phyloP scores from a whole-genome alignment of 2,113 vertebrate genomes.

The Alces alces region DNA sequence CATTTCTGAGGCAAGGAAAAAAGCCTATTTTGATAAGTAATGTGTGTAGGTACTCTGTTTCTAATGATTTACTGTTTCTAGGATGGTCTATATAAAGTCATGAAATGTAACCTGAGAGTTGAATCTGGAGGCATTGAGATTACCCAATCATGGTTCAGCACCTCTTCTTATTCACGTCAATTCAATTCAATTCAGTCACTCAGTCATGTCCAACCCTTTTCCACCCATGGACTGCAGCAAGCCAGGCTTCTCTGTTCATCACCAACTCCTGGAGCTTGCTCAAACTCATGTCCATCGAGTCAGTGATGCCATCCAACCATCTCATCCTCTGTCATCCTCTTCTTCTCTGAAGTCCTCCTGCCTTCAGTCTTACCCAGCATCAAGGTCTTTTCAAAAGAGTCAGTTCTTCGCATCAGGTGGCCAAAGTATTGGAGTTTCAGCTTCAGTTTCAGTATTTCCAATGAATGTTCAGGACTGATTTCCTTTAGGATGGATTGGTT shows the following conservation, averaged over 20 bases:
- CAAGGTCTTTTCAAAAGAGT: background rate
- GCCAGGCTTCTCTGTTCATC: background rate
- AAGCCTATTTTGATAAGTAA: background rate
- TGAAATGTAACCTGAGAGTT: background rate
- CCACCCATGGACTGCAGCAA: background rate
- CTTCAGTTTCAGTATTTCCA: background rate
- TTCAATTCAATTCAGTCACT: background rate
- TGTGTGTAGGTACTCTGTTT: background rate
- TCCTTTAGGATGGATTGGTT: background rate
- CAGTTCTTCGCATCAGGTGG: background rate
- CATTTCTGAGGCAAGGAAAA: background rate
- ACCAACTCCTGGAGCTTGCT: background rate
- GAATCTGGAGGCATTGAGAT: background rate
- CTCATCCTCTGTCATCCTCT: background rate
- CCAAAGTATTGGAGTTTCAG: background rate
- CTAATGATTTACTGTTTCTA: constrained; percentile 7
- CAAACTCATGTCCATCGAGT: background rate
- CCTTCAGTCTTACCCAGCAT: background rate
- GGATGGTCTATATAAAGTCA: background rate
- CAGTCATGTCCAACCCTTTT: background rate
- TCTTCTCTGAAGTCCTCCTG: background rate
- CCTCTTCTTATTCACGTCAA: background rate
- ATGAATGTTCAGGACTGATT: background rate
- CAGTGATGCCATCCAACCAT: background rate
- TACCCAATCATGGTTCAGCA: background rate